phyloP scores from a whole-genome alignment of 2,888 invertebrate species.

The Clistopyga incitator region DNA sequence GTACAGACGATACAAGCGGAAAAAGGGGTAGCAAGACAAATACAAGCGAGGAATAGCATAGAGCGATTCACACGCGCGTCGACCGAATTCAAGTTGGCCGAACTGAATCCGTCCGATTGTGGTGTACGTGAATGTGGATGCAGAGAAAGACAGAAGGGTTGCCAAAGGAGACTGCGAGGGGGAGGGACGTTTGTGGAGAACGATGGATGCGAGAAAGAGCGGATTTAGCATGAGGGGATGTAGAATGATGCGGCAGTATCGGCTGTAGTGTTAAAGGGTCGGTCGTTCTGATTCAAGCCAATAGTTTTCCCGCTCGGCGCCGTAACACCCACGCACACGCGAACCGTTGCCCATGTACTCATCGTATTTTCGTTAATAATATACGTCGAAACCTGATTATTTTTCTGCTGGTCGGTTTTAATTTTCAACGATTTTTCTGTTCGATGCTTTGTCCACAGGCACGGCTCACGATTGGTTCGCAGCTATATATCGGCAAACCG shows the following conservation, averaged over 20 bases:
- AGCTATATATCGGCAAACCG: slow-evolving; percentile 33
- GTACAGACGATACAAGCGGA: neutral
- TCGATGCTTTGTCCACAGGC: slow-evolving; percentile 32
- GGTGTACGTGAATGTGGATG: slow-evolving; percentile 8
- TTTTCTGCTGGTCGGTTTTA: slow-evolving; percentile 82
- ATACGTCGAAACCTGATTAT: slow-evolving; percentile 83
- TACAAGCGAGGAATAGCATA: slow-evolving; percentile 1
- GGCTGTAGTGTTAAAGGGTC: slow-evolving; percentile 47
- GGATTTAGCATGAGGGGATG: slow-evolving; percentile 47
- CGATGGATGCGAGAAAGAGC: slow-evolving; percentile 30
- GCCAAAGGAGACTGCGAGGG: slow-evolving; percentile 38
- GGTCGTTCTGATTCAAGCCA: slow-evolving; percentile 79
- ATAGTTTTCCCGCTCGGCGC: slow-evolving; percentile 77
- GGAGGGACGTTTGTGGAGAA: slow-evolving; percentile 25
- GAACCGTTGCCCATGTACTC: slow-evolving; percentile 51
- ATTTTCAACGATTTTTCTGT: slow-evolving; percentile 78
- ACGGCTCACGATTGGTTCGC: slow-evolving; percentile 35
- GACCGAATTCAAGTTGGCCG: slow-evolving; percentile 23
- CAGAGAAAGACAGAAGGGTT: slow-evolving; percentile 27
- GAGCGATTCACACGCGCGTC: slow-evolving; percentile 32
- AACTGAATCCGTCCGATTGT: slow-evolving; percentile 63
- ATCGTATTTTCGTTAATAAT: slow-evolving; percentile 81
- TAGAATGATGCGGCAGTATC: slow-evolving; percentile 43
- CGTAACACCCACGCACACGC: slow-evolving; percentile 44
- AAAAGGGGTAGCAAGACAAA: slow-evolving; percentile 18